Evolutionary conservation across 2,888 invertebrate genomes (phyloP), one percentile per base, ranked within the genome.

Genomic region (Acrobasis consociella): DNA sequence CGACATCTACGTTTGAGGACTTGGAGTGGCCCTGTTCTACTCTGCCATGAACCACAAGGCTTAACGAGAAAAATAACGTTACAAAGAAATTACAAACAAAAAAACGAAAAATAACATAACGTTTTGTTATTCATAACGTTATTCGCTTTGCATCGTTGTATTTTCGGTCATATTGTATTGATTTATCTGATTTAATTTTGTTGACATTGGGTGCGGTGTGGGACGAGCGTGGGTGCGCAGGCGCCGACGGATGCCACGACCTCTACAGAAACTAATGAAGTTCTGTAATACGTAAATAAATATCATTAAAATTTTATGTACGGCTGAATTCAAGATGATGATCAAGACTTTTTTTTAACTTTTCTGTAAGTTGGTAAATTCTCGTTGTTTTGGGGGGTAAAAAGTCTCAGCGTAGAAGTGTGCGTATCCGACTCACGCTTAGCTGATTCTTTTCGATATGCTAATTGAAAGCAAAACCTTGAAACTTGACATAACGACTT

Each of bases 401-500:
- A 31, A 31, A 31, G 5, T 31, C 7, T 31, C 31, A 31, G 31
- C 5, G 7, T 22, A 31, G 8, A 7, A 1, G 46, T 46, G n/a
- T 13, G 46, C 2, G 46, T 13, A 46, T 13, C 0, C 46, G 1
- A 13, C 46, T n/a, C n/a, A 5, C 46, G 10, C 46, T 46, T 46
- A 5, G 46, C 46, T 10, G 46, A n/a, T 46, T 13, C 31, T 31
- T 31, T 31, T 31, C 31, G 31, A 10, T 13, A 46, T 31, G 11
- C 72, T 87, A 85, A 87, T 87, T 87, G 76, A 52, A 52, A 51
- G 3, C 31, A 52, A 39, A 46, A n/a, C 59, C 59, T 61, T 53
- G 56, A 64, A 63, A 59, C 50, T 56, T 56, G 53, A 58, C 63
- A 62, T 64, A 63, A 3, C 22, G 53, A 16, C 17, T 31, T 31